Percentiles rank a stretch among this genome's conserved stretches.
Evolutionary conservation across 2,113 vertebrate genomes (phyloP).

Genomic region (Nerophis lumbriciformis): DNA sequence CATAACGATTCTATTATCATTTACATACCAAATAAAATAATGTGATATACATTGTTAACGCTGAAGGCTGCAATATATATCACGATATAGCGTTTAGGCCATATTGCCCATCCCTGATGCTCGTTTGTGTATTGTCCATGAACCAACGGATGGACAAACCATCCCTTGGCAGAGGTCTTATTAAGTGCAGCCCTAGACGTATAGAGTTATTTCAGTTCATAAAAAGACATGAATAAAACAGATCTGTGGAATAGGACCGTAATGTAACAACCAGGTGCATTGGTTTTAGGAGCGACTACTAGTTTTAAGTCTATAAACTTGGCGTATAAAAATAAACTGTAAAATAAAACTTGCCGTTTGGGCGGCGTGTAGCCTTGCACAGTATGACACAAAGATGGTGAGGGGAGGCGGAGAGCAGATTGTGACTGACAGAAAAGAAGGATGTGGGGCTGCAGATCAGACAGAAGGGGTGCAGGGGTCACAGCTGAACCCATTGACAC

Average conservation of each 20-base stretch:
- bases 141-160: too few species aligned
- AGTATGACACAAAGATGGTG: constrained; percentile 26
- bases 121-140: too few species aligned
- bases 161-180: too few species aligned
- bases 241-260: constrained; percentile 25
- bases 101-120: too few species aligned
- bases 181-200: not conserved
- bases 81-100: too few species aligned
- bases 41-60: too few species aligned
- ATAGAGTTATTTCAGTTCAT: constrained; percentile 34
- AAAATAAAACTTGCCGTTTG: not conserved
- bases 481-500: constrained; percentile 50
- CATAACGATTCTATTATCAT: too few species aligned
- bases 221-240: constrained; percentile 19
- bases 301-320: not conserved
- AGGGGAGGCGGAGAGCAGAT: constrained; percentile 15
- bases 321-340: not conserved
- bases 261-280: constrained; percentile 23
- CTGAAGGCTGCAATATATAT: too few species aligned
- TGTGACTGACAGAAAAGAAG: constrained; percentile 9
- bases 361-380: constrained; percentile 14
- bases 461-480: constrained; percentile 28
- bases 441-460: constrained; percentile 30
- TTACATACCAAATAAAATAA: too few species aligned
- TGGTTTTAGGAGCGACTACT: not conserved